These are phyloP conservation scores for Enteromius trimaculatus DNA, from an alignment of 2,797 vertebrate species.

Conservation along the genomic window DNA sequence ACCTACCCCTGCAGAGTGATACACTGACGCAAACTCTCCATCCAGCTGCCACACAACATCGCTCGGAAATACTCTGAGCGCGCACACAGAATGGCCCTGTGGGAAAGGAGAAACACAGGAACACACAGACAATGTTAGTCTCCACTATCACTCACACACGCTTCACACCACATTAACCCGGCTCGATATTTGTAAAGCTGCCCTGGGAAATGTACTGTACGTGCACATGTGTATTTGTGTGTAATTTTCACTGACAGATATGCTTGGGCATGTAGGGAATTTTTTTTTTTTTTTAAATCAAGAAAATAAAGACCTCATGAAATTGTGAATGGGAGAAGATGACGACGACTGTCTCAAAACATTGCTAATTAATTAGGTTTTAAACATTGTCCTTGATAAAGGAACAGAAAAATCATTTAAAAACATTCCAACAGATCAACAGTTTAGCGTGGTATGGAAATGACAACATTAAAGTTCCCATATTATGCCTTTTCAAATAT, in stretches of 20 bases:
- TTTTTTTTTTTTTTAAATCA: neutral
- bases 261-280: neutral
- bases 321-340: neutral
- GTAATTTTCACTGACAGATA: slow-evolving; percentile 2
- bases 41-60: slow-evolving; percentile 95
- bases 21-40: slow-evolving; percentile 90
- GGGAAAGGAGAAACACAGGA: slow-evolving; percentile 59
- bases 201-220: neutral
- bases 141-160: slow-evolving; percentile 56
- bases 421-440: neutral
- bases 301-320: neutral
- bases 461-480: neutral
- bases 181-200: slow-evolving; percentile 24
- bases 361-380: neutral
- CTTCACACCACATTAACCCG: slow-evolving; percentile 53
- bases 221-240: neutral
- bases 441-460: neutral
- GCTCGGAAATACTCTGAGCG: slow-evolving; percentile 94
- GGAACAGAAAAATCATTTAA: too few species aligned
- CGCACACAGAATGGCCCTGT: slow-evolving; percentile 91
- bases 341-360: neutral
- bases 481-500: too few species aligned
- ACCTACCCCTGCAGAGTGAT: slow-evolving; percentile 93
- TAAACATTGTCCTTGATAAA: neutral
- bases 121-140: slow-evolving; percentile 31